Evolutionary conservation across 2,113 vertebrate species (phyloP).

Genomic region (Semnornis frantzii): DNA sequence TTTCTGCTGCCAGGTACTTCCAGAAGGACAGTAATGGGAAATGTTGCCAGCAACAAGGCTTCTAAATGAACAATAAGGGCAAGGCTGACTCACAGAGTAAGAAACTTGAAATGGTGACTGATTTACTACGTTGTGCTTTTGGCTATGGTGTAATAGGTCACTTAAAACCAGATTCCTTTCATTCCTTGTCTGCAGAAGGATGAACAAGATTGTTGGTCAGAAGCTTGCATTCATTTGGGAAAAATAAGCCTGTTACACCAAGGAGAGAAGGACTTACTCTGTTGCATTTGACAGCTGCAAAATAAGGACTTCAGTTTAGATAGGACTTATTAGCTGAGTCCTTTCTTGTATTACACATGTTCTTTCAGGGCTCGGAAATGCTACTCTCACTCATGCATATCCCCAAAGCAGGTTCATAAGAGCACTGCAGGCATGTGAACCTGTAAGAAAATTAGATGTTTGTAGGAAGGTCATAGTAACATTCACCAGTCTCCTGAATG

Average conservation of each 20-base stretch:
- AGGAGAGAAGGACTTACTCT: not conserved
- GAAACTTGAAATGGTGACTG: not conserved
- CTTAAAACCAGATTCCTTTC: not conserved
- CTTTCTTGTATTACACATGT: not conserved
- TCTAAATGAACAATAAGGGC: not conserved
- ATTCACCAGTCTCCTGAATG: not conserved
- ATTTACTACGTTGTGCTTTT: conserved; percentile 39
- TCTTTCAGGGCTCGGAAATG: not conserved
- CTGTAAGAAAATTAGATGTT: not conserved
- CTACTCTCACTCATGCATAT: not conserved
- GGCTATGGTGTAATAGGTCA: not conserved
- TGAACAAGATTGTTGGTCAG: not conserved
- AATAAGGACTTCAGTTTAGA: conserved; percentile 14
- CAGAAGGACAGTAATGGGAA: conserved; percentile 32
- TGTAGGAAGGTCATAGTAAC: not conserved
- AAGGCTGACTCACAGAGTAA: conserved; percentile 37
- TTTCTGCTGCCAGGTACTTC: conserved; percentile 28
- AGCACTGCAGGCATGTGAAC: not conserved
- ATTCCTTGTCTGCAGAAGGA: not conserved
- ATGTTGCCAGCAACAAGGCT: not conserved
- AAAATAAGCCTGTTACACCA: not conserved
- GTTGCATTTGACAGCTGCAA: not conserved
- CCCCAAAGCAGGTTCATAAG: not conserved
- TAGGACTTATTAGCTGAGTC: not conserved
- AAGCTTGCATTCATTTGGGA: not conserved